Evolutionary conservation across 2,797 vertebrate genomes (phyloP), one percentile per base, ranked within the genome.

Genomic region (Sebastes diaconus): DNA sequence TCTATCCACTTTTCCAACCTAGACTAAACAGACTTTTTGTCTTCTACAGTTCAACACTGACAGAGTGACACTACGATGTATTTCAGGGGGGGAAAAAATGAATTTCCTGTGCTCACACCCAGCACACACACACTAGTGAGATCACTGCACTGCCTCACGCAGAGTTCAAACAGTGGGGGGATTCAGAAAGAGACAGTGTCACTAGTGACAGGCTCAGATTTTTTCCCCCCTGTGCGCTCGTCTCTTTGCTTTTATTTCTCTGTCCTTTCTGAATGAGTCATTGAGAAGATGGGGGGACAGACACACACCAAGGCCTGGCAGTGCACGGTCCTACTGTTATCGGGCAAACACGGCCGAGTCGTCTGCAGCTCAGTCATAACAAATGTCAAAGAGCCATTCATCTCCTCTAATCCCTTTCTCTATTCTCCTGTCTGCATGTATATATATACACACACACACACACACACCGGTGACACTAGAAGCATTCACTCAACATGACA

Each of bases 341-440:
- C 82, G 5, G 74, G 70, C 86, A 72, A 88, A 75, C 80, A 57
- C 22, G 69, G 54, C 76, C 3, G 65, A 75, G 76, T 75, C 58
- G 64, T 81, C 82, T 73, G 68, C 71, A 81, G 82, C 67, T 86
- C 91, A 93, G 87, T 89, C 87, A 87, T 80, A 88, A 93, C 90
- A 92, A 88, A 86, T 46, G 89, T 92, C 88, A 94, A 91, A 92
- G 87, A 87, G 80, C 88, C 69, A 88, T 92, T 94, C 84, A 90
- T 91, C 87, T 85, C 50, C 68, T 77, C 80, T 92, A 88, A 91
- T 90, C 84, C 87, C 60, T 55, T 72, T 77, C 76, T 82, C 73
- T 69, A 25, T 74, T 83, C 77, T 78, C 76, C 71, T 29, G 75
- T 64, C 78, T 75, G 60, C 30, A 64, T 32, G 64, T 57, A 42